Conservation (phyloP, 2,113 vertebrate genomes). For the Eonycteris spelaea region DNA sequence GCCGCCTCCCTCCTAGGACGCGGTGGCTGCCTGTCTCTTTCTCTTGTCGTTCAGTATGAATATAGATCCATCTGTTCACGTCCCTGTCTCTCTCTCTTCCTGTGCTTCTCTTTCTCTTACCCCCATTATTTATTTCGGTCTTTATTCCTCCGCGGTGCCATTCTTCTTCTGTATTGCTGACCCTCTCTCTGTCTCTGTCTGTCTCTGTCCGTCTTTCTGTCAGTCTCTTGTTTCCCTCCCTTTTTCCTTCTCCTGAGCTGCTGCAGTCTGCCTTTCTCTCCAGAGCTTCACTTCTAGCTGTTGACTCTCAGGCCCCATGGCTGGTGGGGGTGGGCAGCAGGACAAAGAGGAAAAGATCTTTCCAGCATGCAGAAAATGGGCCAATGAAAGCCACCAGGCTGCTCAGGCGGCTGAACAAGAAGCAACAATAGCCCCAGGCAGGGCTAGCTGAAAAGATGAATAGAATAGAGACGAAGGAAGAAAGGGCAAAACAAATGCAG, state of each 20-base stretch:
- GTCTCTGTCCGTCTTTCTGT: neutral
- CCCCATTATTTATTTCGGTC: neutral
- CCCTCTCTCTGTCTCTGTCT: neutral
- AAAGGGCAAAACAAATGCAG: rapidly evolving
- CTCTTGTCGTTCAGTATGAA: neutral
- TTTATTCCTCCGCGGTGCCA: neutral
- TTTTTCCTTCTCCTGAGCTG: neutral
- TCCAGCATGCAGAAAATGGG: slow-evolving; percentile 40
- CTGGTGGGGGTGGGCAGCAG: neutral
- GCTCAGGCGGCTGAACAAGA: neutral
- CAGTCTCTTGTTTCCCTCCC: neutral
- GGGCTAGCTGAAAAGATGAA: neutral
- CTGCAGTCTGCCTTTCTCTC: neutral
- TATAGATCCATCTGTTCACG: neutral
- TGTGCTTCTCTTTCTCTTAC: neutral
- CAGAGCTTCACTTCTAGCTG: neutral
- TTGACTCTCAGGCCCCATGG: neutral
- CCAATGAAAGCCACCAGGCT: slow-evolving; percentile 55
- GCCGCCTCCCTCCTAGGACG: neutral
- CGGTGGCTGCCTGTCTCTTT: neutral
- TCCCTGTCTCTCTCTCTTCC: neutral
- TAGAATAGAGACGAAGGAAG: neutral
- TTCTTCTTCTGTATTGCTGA: neutral
- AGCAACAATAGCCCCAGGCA: slow-evolving; percentile 30
- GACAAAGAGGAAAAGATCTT: neutral